Percentiles rank a stretch among this genome's conserved stretches.
Evolutionary conservation across 2,113 vertebrate genomes (phyloP).

Genomic region (Hydrolagus affinis): DNA sequence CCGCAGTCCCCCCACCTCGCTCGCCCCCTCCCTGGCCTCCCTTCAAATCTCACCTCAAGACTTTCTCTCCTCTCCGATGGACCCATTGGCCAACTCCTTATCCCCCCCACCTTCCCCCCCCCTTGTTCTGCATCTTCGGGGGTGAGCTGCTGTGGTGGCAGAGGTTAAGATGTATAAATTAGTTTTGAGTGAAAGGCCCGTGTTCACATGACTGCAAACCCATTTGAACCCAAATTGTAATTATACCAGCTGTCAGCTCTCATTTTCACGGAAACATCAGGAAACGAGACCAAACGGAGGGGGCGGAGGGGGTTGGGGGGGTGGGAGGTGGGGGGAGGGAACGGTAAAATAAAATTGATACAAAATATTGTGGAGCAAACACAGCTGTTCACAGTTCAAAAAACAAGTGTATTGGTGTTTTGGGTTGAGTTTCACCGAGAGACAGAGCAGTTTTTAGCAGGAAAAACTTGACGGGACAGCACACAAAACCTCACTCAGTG

Average conservation of each 20-base stretch:
- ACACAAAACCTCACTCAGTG: no score
- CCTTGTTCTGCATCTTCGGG: not conserved
- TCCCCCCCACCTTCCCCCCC: not conserved
- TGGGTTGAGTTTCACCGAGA: not conserved
- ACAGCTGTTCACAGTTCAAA: not conserved
- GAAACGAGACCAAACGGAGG: not conserved
- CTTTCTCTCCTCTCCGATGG: no score
- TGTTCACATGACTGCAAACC: not conserved
- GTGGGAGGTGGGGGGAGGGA: no score
- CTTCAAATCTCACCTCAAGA: no score
- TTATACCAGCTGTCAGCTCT: constrained; percentile 10
- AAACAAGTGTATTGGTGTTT: not conserved
- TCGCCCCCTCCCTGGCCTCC: no score
- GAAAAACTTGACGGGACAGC: no score
- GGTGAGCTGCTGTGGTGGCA: not conserved
- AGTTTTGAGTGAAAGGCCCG: not conserved
- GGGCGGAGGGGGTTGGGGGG: no score
- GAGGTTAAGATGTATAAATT: constrained; percentile 23
- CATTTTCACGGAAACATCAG: not conserved
- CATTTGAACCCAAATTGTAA: not conserved
- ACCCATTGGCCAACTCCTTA: not conserved
- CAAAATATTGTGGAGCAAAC: constrained; percentile 8
- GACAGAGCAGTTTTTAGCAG: no score
- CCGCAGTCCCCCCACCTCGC: no score
- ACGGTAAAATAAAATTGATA: not conserved